Percentiles rank a stretch among this genome's conserved stretches.
Evolutionary conservation across 2,797 vertebrate species (phyloP).

Genomic region (Lutjanus campechanus): DNA sequence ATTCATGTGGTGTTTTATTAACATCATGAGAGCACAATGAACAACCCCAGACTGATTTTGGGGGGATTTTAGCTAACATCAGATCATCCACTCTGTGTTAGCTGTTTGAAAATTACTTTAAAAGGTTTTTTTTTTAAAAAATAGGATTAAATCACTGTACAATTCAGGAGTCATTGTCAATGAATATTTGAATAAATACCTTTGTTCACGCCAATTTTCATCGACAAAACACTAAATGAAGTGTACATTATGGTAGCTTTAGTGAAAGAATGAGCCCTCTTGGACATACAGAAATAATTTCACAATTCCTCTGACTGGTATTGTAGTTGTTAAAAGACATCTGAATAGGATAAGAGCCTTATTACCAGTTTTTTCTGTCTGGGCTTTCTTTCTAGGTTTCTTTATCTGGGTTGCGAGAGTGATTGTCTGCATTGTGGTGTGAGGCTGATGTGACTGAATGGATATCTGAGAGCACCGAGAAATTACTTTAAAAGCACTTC

Average conservation of each 20-base stretch:
- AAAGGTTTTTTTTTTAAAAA: too few species aligned
- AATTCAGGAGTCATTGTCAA: not conserved
- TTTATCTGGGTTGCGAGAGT: not conserved
- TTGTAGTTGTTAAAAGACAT: not conserved
- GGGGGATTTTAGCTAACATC: too few species aligned
- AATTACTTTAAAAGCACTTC: not conserved
- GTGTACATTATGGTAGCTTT: not conserved
- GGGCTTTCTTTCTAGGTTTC: not conserved
- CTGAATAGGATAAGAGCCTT: not conserved
- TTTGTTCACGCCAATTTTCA: not conserved
- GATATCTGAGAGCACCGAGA: conserved; percentile 1
- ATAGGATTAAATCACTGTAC: not conserved
- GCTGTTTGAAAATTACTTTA: not conserved
- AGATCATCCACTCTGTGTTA: not conserved
- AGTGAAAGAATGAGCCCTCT: not conserved
- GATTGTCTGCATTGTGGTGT: not conserved
- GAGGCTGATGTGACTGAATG: not conserved
- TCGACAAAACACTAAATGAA: not conserved
- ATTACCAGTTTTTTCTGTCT: not conserved
- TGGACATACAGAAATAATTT: not conserved
- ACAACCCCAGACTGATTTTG: too few species aligned
- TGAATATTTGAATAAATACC: not conserved
- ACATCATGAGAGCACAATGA: too few species aligned
- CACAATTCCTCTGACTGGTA: not conserved
- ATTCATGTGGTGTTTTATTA: not conserved